Percentiles rank a stretch among this genome's conserved stretches.
These are phyloP conservation scores for Lates calcarifer DNA, from an alignment of 2,113 vertebrate genomes.

Conservation along the genomic window DNA sequence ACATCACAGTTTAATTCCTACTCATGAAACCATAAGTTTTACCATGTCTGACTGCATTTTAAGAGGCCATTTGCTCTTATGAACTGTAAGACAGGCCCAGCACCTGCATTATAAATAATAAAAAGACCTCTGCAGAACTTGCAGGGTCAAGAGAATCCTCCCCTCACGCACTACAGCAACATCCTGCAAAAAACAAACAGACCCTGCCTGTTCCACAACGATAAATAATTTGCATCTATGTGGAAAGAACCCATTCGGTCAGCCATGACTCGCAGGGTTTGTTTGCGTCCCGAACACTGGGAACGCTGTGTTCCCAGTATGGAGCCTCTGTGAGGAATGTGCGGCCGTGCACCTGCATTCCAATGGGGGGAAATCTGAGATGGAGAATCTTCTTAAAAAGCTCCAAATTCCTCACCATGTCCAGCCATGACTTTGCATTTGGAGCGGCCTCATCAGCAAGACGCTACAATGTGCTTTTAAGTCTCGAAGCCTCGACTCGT, in stretches of 20 bases:
- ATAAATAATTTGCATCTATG: conserved; percentile 46
- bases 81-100: background rate
- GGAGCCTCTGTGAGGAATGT: conserved; percentile 65
- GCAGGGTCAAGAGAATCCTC: conserved; percentile 12
- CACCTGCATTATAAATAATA: conserved; percentile 4
- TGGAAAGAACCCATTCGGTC: background rate
- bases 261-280: conserved; percentile 19
- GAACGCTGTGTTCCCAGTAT: conserved; percentile 71
- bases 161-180: background rate
- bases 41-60: conserved; percentile 1
- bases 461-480: conserved; percentile 10
- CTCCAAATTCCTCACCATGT: conserved; percentile 8
- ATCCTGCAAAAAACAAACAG: conserved; percentile 12
- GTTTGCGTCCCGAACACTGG: conserved; percentile 47
- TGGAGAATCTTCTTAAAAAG: conserved; percentile 19
- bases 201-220: conserved; percentile 21
- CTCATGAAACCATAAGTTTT: background rate
- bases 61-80: background rate
- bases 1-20: background rate
- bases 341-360: conserved; percentile 79
- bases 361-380: conserved; percentile 25
- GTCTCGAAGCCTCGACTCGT: background rate
- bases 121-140: background rate
- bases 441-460: background rate
- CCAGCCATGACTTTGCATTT: conserved; percentile 45